Conservation (phyloP, 2,113 vertebrate genomes). For the Vulpes ferrilata region DNA sequence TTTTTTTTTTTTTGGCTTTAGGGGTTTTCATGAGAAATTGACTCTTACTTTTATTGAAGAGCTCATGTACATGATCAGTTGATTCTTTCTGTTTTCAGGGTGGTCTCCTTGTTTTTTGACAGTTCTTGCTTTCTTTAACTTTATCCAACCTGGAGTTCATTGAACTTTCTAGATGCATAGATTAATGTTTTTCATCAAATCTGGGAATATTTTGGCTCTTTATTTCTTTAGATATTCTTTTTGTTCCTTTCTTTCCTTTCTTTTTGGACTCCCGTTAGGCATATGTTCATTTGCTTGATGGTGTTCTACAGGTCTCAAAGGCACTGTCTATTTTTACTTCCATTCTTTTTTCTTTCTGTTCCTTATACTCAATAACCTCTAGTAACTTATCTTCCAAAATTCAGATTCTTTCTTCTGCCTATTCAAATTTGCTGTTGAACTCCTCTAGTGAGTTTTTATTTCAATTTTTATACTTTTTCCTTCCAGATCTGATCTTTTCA, state of each 20-base stretch:
- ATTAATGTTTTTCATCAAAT: neutral
- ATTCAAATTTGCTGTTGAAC: neutral
- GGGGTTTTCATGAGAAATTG: neutral
- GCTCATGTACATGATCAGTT: neutral
- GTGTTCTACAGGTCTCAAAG: neutral
- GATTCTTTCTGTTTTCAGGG: neutral
- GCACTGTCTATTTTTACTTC: neutral
- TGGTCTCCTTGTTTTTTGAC: neutral
- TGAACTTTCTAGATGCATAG: neutral
- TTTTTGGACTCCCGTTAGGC: neutral
- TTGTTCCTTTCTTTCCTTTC: neutral
- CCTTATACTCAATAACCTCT: neutral
- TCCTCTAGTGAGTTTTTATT: neutral
- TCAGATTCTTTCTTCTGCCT: neutral
- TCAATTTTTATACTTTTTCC: neutral
- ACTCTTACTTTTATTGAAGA: neutral
- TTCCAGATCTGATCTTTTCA: neutral
- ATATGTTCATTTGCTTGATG: neutral
- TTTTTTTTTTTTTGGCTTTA: too few relatives aligned
- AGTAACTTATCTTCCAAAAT: neutral
- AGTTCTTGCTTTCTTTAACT: neutral
- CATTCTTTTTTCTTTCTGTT: neutral
- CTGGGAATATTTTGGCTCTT: neutral
- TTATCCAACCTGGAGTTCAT: neutral
- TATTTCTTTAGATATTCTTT: neutral